Evolutionary conservation across 2,113 vertebrate species (phyloP).

Genomic region (Glaucomys volans): DNA sequence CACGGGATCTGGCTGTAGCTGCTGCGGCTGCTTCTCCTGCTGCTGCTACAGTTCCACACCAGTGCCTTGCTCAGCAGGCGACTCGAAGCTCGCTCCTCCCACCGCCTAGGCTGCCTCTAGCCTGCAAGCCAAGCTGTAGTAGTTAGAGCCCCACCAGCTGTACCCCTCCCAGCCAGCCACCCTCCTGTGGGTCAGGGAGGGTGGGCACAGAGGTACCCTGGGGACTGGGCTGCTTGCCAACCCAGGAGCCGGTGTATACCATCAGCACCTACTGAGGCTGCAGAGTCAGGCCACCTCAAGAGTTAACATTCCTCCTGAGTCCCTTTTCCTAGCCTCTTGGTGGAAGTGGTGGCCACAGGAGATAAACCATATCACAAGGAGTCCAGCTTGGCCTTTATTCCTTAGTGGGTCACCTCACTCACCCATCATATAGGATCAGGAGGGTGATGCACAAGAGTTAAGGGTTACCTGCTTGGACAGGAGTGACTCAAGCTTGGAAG

Average conservation of each 20-base stretch:
- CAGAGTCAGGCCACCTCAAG: too few relatives aligned
- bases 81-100: slow-evolving; percentile 83
- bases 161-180: background rate
- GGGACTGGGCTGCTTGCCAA: background rate
- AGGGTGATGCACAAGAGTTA: background rate
- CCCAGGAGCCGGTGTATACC: background rate
- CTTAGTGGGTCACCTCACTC: background rate
- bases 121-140: slow-evolving; percentile 87
- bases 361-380: background rate
- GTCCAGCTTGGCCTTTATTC: background rate
- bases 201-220: background rate
- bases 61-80: slow-evolving; percentile 62
- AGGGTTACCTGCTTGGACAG: background rate
- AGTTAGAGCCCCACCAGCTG: slow-evolving; percentile 37
- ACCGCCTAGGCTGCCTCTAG: slow-evolving; percentile 92
- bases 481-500: background rate
- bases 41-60: slow-evolving; percentile 72
- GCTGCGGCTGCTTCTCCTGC: too few relatives aligned
- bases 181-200: background rate
- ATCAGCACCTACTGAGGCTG: background rate
- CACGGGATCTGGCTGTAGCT: slow-evolving; percentile 80
- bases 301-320: background rate
- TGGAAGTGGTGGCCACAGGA: background rate
- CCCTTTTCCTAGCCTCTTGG: background rate
- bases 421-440: background rate